Conservation (phyloP, 2,113 vertebrate genomes). For the Varanus komodoensis region DNA sequence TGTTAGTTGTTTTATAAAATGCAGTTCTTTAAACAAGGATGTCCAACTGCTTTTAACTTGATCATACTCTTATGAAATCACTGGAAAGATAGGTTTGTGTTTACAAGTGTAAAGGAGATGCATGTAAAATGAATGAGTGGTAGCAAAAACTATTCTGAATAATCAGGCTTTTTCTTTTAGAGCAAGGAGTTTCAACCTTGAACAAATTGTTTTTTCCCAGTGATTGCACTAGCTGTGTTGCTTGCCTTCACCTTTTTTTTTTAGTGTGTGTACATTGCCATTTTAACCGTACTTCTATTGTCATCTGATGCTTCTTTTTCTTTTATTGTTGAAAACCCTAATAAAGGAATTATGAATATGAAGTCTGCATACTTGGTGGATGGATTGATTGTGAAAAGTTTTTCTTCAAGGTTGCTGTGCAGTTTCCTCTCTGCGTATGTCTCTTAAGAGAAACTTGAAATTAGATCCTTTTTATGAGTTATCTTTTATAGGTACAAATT, state of each 20-base stretch:
- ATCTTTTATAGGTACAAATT: not conserved
- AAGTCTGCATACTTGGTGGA: slow-evolving; percentile 31
- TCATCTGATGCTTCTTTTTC: not conserved
- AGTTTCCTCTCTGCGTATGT: slow-evolving; percentile 28
- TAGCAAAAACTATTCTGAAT: not conserved
- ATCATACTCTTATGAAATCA: slow-evolving; percentile 14
- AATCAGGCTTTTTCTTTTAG: slow-evolving; percentile 8
- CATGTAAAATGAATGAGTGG: slow-evolving; percentile 6
- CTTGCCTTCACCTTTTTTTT: no score
- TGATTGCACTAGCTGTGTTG: not conserved
- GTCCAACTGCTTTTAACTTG: not conserved
- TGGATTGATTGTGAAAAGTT: slow-evolving; percentile 2
- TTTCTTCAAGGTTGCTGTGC: slow-evolving; percentile 36
- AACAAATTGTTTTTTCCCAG: not conserved
- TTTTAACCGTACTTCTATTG: slow-evolving; percentile 6
- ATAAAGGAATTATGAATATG: slow-evolving; percentile 20
- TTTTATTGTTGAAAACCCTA: slow-evolving; percentile 10
- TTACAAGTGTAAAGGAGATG: not conserved
- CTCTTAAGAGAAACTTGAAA: slow-evolving; percentile 29
- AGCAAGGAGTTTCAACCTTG: not conserved
- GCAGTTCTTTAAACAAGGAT: not conserved
- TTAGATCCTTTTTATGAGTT: not conserved
- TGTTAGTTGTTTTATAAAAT: not conserved
- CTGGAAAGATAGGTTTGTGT: not conserved
- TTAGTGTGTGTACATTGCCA: not conserved